phyloP scores from a whole-genome alignment of 2,888 invertebrate species.

The Microdon myrmicae region DNA sequence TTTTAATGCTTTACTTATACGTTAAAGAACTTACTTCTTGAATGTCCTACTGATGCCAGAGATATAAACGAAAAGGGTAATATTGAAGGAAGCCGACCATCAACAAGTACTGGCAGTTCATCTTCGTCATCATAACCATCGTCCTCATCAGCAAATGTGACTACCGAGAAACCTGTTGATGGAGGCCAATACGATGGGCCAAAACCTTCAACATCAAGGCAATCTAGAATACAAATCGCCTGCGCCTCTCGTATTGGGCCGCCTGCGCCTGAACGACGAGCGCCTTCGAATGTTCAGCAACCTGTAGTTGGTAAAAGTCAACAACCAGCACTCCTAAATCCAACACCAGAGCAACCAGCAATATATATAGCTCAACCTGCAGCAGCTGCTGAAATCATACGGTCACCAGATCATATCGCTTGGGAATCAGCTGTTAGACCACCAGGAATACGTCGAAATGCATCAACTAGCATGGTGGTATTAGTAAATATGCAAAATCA shows the following conservation, averaged over 20 bases:
- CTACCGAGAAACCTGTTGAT: no score
- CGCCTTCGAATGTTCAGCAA: no score
- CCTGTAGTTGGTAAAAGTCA: no score
- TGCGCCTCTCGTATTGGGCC: no score
- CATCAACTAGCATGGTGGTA: conserved; percentile 14
- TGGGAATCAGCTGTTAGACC: conserved; percentile 2
- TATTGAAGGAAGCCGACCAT: neutral
- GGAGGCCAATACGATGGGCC: neutral
- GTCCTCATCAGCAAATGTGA: conserved; percentile 8
- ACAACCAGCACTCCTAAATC: conserved; percentile 1
- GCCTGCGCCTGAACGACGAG: no score
- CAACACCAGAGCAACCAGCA: conserved; percentile 5
- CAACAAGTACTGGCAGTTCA: conserved; percentile 4
- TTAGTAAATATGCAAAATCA: conserved; percentile 21
- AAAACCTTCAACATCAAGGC: neutral
- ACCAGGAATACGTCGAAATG: neutral
- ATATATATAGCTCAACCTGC: neutral
- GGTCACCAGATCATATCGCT: conserved; percentile 9
- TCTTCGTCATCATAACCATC: conserved; percentile 14
- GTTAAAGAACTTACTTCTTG: conserved; percentile 69
- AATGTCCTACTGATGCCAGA: conserved; percentile 62
- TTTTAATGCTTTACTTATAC: conserved; percentile 69
- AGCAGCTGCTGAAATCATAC: neutral
- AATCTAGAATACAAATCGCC: no score
- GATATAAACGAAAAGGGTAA: conserved; percentile 6